Evolutionary conservation across 1,140 invertebrate species (phyloP).

Genomic region (Hyles euphorbiae): DNA sequence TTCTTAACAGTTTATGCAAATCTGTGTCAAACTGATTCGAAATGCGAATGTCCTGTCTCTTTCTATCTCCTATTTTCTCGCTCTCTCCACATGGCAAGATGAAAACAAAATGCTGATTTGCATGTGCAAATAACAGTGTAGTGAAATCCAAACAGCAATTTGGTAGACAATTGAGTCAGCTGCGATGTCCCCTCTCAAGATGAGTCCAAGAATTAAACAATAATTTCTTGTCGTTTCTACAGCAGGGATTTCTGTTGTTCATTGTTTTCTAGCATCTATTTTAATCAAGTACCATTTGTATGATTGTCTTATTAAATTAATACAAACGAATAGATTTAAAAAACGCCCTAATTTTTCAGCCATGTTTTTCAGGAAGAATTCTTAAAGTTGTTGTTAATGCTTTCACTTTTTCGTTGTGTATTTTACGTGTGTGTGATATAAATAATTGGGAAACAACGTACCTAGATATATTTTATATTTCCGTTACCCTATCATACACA

Average conservation of each 20-base stretch:
- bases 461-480: too few relatives aligned
- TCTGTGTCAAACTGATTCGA: constrained; percentile 37
- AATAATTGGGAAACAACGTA: too few relatives aligned
- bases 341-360: too few relatives aligned
- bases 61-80: constrained; percentile 14
- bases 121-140: constrained; percentile 69
- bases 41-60: constrained; percentile 33
- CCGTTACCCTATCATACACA: too few relatives aligned
- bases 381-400: too few relatives aligned
- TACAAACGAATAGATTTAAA: too few relatives aligned
- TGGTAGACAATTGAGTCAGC: constrained; percentile 61
- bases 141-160: constrained; percentile 70
- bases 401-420: too few relatives aligned
- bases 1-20: constrained; percentile 67
- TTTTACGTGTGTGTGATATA: too few relatives aligned
- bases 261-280: too few relatives aligned
- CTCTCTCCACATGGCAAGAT: constrained; percentile 32
- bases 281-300: too few relatives aligned
- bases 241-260: not conserved
- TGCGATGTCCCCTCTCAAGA: constrained; percentile 39
- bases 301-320: too few relatives aligned
- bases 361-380: too few relatives aligned
- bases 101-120: constrained; percentile 70
- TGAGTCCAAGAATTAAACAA: constrained; percentile 52
- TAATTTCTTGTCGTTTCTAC: constrained; percentile 49